Base-by-base conservation (phyloP, 2,888 invertebrate genomes). In the Pandemis heparana region DNA sequence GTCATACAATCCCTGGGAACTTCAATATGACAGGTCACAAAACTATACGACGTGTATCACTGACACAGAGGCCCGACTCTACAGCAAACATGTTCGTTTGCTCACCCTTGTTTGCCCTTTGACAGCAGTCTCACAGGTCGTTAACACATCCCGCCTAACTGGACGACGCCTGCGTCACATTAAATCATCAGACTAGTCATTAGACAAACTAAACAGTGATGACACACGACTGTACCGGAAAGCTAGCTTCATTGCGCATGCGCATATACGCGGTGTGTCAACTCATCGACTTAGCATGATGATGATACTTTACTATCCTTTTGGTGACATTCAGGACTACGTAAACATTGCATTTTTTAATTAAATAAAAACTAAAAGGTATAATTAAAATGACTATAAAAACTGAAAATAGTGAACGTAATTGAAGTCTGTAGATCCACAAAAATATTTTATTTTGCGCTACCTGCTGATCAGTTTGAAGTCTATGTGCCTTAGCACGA, bases 81-180 rank as follows among this genome's bases (percentile, higher is more conserved):
- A 91, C 90, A 89, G 89, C 77, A 70, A 81, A 84, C 79, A 82
- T 75, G 71, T 63, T 59, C 91, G 91, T 92, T 91, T 89, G 80
- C 87, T 79, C 77, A 81, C 81, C 85, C 83, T 76, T 93, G 92
- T 93, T 93, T 93, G 87, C 87, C 88, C 89, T 93, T 93, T 93
- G 94, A 92, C 93, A 92, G 92, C 93, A 91, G 87, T 92, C 91
- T 92, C 92, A 92, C 93, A 92, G 92, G 92, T 93, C 91, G 89
- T 94, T 94, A 93, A 88, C 92, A 90, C 88, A 84, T 91, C 90
- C 88, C 85, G 85, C 86, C 88, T 91, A 89, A 92, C 89, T 88
- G 86, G 82, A 84, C 82, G 81, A 87, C 83, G 80, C 74, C 80
- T 77, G 80, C 79, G 79, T 84, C 81, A 81, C 82, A 87, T 89